Evolutionary conservation across 2,113 vertebrate genomes (phyloP).

Genomic region (Nesospiza acunhae): DNA sequence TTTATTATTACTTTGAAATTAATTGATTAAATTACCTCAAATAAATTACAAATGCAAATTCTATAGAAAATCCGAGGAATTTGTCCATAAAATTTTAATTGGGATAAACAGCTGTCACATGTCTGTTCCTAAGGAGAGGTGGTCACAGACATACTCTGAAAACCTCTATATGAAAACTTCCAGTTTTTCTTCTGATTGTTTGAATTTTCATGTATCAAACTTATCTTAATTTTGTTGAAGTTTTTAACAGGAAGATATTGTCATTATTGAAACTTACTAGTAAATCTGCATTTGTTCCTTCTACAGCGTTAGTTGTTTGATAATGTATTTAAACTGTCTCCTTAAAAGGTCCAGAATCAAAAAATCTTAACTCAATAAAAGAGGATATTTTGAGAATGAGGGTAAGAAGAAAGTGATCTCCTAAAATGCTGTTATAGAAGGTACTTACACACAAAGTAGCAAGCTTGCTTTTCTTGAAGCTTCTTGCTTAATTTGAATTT

Average conservation of each 20-base stretch:
- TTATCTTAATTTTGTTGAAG: background rate
- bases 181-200: background rate
- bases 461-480: background rate
- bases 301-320: background rate
- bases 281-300: background rate
- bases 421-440: background rate
- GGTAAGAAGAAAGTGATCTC: background rate
- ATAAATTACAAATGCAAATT: background rate
- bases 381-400: background rate
- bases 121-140: background rate
- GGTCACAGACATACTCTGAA: background rate
- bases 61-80: background rate
- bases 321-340: background rate
- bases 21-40: background rate
- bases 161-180: background rate
- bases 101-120: background rate
- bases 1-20: background rate
- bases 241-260: background rate
- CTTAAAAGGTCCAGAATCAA: background rate
- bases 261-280: background rate
- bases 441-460: background rate
- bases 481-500: background rate
- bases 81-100: background rate
- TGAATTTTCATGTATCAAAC: background rate
- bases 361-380: background rate